These are phyloP conservation scores for Saccopteryx leptura DNA, from an alignment of 2,113 vertebrate genomes.

Conservation along the genomic window DNA sequence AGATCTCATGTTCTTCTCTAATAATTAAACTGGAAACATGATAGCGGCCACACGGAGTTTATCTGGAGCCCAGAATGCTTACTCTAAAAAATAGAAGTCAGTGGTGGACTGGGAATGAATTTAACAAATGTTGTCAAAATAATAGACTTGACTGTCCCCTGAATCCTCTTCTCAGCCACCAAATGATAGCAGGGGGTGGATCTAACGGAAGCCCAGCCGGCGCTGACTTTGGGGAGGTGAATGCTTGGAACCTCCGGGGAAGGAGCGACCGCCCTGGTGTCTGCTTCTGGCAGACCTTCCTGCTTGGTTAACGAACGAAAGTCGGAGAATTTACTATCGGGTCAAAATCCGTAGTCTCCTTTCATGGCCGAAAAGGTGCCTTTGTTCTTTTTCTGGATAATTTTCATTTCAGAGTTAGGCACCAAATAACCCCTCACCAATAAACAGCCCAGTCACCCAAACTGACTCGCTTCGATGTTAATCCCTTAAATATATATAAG, in stretches of 20 bases:
- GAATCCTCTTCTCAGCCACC: not conserved
- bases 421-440: not conserved
- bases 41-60: not conserved
- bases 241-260: not conserved
- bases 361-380: not conserved
- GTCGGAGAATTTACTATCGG: not conserved
- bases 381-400: not conserved
- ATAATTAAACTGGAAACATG: not conserved
- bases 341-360: not conserved
- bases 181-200: not conserved
- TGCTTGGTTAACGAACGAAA: not conserved
- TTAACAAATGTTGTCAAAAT: not conserved
- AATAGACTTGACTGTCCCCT: not conserved
- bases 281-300: not conserved
- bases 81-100: not conserved
- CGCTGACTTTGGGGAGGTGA: not conserved
- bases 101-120: not conserved
- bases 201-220: not conserved
- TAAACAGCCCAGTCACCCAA: not conserved
- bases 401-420: constrained; percentile 4
- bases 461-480: constrained; percentile 41
- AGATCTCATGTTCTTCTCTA: not conserved
- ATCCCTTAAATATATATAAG: constrained; percentile 10
- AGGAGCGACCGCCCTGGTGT: not conserved
- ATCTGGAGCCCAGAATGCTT: not conserved